These are phyloP conservation scores for Apis mellifera DNA, from an alignment of 1,140 invertebrate species.

Conservation along the genomic window DNA sequence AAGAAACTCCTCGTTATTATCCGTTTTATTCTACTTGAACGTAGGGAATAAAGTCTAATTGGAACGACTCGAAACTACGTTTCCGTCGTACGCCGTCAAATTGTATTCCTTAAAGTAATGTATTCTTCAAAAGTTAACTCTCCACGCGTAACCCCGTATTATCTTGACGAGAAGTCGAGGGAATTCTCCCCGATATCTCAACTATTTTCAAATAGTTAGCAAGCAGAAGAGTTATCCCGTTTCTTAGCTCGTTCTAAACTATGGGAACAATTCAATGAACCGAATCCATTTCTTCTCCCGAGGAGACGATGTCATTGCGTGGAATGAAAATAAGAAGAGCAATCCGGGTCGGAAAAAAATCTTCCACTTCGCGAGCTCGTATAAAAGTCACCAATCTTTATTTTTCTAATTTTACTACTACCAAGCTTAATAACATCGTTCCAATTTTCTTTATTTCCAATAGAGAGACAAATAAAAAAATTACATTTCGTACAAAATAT, in stretches of 20 bases:
- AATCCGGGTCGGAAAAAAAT: neutral
- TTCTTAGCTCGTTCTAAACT: slow-evolving; percentile 10
- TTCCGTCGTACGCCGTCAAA: slow-evolving; percentile 13
- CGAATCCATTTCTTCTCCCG: neutral
- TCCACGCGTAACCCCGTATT: slow-evolving; percentile 10
- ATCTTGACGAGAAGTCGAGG: neutral
- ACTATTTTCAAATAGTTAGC: slow-evolving; percentile 36
- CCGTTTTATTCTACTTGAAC: slow-evolving; percentile 12
- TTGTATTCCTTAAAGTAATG: slow-evolving; percentile 35
- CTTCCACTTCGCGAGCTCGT: neutral
- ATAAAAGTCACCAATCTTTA: no score
- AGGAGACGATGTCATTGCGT: no score
- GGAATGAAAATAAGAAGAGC: neutral
- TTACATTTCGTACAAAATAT: no score
- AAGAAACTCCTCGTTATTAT: neutral
- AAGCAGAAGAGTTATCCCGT: neutral
- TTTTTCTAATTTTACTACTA: neutral
- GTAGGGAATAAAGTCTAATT: slow-evolving; percentile 27
- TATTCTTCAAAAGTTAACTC: slow-evolving; percentile 35
- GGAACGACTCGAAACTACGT: slow-evolving; percentile 3
- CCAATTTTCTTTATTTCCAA: no score
- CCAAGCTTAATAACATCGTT: no score
- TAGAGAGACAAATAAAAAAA: no score
- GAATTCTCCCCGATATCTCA: slow-evolving; percentile 7
- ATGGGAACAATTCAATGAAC: slow-evolving; percentile 15